phyloP scores from a whole-genome alignment of 2,113 vertebrate species.

The Pangasianodon hypophthalmus region DNA sequence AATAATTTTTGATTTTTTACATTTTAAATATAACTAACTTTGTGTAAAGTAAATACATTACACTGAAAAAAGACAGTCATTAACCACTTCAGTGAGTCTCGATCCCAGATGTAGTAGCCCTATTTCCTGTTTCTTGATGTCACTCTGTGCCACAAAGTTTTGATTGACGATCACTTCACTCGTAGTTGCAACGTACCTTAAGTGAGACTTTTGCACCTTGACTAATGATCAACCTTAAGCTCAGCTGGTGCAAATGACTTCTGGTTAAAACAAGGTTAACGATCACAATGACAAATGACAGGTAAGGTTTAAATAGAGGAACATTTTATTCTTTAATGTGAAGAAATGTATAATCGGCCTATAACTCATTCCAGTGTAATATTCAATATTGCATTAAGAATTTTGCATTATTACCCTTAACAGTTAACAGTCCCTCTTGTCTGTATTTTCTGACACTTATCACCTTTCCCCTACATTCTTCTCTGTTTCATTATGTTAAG shows the following conservation, averaged over 20 bases:
- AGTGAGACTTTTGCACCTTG: not conserved
- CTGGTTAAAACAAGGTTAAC: not conserved
- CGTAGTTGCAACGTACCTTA: too few species aligned
- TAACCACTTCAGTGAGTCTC: not conserved
- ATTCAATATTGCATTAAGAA: not conserved
- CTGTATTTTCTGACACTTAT: not conserved
- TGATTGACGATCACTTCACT: not conserved
- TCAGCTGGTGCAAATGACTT: not conserved
- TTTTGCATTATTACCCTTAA: not conserved
- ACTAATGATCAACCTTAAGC: not conserved
- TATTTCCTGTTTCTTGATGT: not conserved
- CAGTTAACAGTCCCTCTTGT: not conserved
- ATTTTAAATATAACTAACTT: not conserved
- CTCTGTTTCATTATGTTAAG: not conserved
- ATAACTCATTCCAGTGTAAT: not conserved
- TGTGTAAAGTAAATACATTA: not conserved
- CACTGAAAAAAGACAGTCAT: not conserved
- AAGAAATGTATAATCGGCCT: not conserved
- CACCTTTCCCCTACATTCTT: not conserved
- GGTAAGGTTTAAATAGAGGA: not conserved
- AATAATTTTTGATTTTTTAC: not conserved
- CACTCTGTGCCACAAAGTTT: not conserved
- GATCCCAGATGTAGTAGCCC: not conserved
- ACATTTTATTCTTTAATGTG: not conserved
- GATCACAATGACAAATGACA: not conserved